These are phyloP conservation scores for Carabus problematicus DNA, from an alignment of 2,888 invertebrate genomes.

Conservation along the genomic window DNA sequence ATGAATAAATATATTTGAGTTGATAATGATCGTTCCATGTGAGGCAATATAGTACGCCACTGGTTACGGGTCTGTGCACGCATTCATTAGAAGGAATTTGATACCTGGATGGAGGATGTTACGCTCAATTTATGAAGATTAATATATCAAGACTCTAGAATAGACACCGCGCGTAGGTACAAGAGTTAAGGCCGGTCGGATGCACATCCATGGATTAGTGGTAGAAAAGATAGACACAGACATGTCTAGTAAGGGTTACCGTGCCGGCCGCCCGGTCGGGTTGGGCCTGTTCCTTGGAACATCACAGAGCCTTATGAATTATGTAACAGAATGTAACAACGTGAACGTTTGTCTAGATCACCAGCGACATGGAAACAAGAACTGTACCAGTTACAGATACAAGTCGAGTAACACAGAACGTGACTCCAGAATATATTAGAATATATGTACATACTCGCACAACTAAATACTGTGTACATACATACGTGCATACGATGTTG, in stretches of 20 bases:
- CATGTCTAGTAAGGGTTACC: not conserved
- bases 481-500: too few relatives aligned
- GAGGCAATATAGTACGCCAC: not conserved
- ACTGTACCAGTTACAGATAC: conserved; percentile 3
- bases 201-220: not conserved
- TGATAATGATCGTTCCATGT: too few relatives aligned
- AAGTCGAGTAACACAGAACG: not conserved
- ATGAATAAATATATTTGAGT: too few relatives aligned
- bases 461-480: too few relatives aligned
- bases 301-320: conserved; percentile 30
- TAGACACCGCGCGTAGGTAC: conserved; percentile 33
- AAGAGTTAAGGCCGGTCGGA: conserved; percentile 25
- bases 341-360: conserved; percentile 12
- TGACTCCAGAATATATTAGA: not conserved
- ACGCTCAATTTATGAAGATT: conserved; percentile 43
- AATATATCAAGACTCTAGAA: conserved; percentile 42
- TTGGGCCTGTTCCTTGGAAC: not conserved
- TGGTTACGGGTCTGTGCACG: conserved; percentile 1
- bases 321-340: conserved; percentile 29
- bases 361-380: conserved; percentile 33
- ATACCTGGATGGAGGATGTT: conserved; percentile 42
- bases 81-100: conserved; percentile 43
- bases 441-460: not conserved
- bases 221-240: not conserved
- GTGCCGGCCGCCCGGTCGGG: not conserved